Conservation (phyloP, 2,113 vertebrate species). For the Cephalopholis sonnerati region DNA sequence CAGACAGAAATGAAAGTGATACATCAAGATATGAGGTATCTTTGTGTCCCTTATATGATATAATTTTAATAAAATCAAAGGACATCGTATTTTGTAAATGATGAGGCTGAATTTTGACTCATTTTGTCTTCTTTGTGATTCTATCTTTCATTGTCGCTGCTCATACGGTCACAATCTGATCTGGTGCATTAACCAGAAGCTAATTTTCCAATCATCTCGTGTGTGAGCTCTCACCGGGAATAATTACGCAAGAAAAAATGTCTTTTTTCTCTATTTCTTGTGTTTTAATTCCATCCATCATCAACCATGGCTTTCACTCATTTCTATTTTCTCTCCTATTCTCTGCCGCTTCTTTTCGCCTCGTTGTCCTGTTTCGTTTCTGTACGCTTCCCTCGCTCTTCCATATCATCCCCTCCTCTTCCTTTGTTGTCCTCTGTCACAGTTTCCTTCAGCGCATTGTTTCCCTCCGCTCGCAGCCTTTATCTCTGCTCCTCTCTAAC, state of each 20-base stretch:
- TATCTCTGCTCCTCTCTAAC: constrained; percentile 5
- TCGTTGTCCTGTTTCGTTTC: constrained; percentile 13
- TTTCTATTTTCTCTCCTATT: background rate
- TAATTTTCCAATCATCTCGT: constrained; percentile 84
- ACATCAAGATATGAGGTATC: constrained; percentile 17
- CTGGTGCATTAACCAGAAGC: constrained; percentile 79
- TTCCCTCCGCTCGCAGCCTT: constrained; percentile 16
- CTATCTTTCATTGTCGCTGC: constrained; percentile 25
- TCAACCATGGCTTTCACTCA: background rate
- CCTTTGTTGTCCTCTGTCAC: constrained; percentile 58
- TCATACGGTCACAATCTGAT: constrained; percentile 83
- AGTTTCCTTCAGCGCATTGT: constrained; percentile 45
- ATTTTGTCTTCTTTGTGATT: constrained; percentile 10
- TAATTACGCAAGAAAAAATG: constrained; percentile 36
- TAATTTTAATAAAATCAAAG: constrained; percentile 20
- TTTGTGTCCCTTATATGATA: background rate
- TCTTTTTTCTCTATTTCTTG: constrained; percentile 2
- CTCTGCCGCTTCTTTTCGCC: background rate
- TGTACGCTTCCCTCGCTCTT: background rate
- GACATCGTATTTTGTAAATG: background rate
- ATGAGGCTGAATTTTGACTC: constrained; percentile 3
- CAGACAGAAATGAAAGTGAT: constrained; percentile 25
- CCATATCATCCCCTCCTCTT: constrained; percentile 40
- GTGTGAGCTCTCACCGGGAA: constrained; percentile 40
- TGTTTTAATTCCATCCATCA: constrained; percentile 1